Evolutionary conservation across 2,888 invertebrate genomes (phyloP).

Genomic region (Amorpha juglandis): DNA sequence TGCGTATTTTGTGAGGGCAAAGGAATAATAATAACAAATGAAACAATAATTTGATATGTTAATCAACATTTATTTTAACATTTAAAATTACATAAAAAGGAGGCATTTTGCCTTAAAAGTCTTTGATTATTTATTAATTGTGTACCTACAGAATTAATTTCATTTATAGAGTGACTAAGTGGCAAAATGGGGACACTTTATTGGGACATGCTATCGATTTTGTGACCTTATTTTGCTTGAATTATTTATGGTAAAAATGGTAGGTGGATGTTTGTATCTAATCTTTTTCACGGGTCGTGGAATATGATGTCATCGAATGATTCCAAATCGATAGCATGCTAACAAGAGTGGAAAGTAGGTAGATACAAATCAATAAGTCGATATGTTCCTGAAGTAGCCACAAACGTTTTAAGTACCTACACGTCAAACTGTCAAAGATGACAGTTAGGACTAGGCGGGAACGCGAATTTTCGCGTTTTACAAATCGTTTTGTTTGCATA

Average conservation of each 20-base stretch:
- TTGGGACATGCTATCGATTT: conserved; percentile 43
- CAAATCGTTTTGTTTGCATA: background rate
- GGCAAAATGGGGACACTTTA: conserved; percentile 39
- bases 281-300: no score
- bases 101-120: conserved; percentile 80
- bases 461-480: conserved; percentile 10
- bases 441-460: conserved; percentile 13
- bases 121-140: conserved; percentile 72
- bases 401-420: conserved; percentile 2
- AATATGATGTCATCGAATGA: no score
- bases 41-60: conserved; percentile 74
- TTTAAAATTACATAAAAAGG: conserved; percentile 83
- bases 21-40: conserved; percentile 42
- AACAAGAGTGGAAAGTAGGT: conserved; percentile 19
- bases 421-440: background rate
- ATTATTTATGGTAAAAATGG: no score
- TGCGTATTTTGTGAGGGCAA: background rate
- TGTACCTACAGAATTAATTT: conserved; percentile 78
- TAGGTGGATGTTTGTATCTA: no score
- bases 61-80: conserved; percentile 83
- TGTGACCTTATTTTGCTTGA: background rate
- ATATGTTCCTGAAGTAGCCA: conserved; percentile 16
- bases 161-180: conserved; percentile 70
- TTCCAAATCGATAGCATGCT: conserved; percentile 28
- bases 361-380: conserved; percentile 19